A percentile compares a stretch with the other conserved stretches of the same genome.
Evolutionary conservation across 2,113 vertebrate genomes (phyloP).

Genomic region (Nannospalax galili): DNA sequence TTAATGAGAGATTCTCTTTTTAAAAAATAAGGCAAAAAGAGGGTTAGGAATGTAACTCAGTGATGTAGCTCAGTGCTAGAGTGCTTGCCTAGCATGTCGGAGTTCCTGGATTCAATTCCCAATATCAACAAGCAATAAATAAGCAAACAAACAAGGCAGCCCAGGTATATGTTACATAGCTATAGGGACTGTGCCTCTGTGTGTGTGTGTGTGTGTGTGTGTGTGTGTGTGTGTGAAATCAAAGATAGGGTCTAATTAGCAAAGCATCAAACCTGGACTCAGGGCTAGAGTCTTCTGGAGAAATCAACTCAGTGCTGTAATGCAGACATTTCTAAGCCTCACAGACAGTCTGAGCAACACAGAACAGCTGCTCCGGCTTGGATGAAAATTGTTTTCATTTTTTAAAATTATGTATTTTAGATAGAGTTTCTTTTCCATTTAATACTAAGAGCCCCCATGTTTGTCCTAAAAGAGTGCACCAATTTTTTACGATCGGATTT

Average conservation of each 20-base stretch:
- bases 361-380: background rate
- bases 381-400: slow-evolving; percentile 13
- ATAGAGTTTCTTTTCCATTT: background rate
- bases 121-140: background rate
- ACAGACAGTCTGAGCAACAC: background rate
- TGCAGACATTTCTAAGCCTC: background rate
- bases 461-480: background rate
- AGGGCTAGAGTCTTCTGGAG: background rate
- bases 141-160: background rate
- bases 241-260: background rate
- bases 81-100: background rate
- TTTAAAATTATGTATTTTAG: background rate
- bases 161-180: background rate
- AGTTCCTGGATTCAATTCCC: background rate
- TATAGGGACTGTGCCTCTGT: background rate
- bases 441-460: background rate
- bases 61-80: background rate
- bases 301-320: background rate
- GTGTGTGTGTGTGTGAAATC: background rate
- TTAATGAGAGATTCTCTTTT: background rate
- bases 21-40: background rate
- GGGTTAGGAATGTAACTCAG: background rate
- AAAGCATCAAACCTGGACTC: background rate
- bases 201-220: background rate
- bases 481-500: background rate